Evolutionary conservation across 2,797 vertebrate species (phyloP), one percentile per base, ranked within the genome.

Genomic region (Anguilla megastoma): DNA sequence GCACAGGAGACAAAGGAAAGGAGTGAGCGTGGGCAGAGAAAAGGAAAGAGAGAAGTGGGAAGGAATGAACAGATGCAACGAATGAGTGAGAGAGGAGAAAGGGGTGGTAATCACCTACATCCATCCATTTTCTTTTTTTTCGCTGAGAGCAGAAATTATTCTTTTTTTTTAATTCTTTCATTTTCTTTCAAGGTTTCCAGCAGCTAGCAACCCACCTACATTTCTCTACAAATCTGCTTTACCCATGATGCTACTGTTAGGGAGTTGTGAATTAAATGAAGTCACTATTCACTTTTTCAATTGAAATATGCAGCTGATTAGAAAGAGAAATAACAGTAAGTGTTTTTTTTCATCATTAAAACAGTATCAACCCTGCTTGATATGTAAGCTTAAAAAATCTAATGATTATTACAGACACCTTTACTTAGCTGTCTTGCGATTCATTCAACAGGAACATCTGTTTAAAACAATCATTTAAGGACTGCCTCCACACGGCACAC

Each of bases 51-150:
- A 87, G 84, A 56, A 88, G 84, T 66, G 89, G 82, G 88, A 79
- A 85, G 89, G 71, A 85, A 89, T 66, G 52, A 88, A 8, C 54
- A 85, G 0, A 18, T 79, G 84, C 24, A 36, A 66, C 88, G 89
- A 50, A 84, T 74, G 86, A 36, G 50, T 52, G 24, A 82, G 56
- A 87, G 56, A 76, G 80, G 87, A 88, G 87, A 82, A 63, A 88
- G 91, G 89, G 91, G 88, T 87, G 88, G 79, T 89, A 88, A 90
- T 89, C 87, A 54, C 84, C 89, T 91, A 87, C 86, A 89, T 86
- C 89, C 89, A 89, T 89, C 88, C 56, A 90, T 91, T 89, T 84
- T 90, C 87, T 88, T 89, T 91, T 88, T 89, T 79, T 88, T 90
- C 83, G 84, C 69, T 79, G 87, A 83, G 80, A 83, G 50, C 50